Base-by-base conservation (phyloP, 2,888 invertebrate species). In the Ormyrus pomaceus region DNA sequence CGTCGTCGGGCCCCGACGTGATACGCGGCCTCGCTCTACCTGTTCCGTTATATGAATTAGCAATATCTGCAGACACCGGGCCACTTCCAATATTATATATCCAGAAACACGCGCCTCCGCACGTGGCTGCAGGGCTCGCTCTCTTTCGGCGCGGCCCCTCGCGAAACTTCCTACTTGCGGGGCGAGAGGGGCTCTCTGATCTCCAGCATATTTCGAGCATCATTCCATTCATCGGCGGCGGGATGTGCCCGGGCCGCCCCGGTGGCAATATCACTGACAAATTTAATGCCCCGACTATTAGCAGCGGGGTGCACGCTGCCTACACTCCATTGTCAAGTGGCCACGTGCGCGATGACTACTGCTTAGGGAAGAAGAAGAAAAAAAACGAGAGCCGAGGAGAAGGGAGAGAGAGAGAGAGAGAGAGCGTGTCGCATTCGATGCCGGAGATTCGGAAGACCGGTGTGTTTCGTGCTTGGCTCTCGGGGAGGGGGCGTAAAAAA, bases 231-330 rank as follows among this genome's bases (percentile, higher is more conserved):
- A 86, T 83, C 78, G 83, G 66, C 77, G 76, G 70, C 62, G 34
- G 55, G 6, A 34, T 4, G 55, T 4, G 55, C 56, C 79, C 76
- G 83, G 77, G 77, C 34, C 83, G 82, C 86, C 87, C 87, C 84
- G 81, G 80, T 83, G 83, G 86, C 86, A 88, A 88, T 89, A 89
- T 89, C 88, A 88, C 88, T 88, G 89, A 89, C 89, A 88, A 89
- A 89, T 89, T 90, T 88, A 89, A 90, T 90, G 88, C 86, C 83
- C 34, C 84, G 85, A 85, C 89, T 90, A 90, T 90, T 90, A 90
- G 87, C 79, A 79, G 87, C 88, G 87, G 87, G 87, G 86, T 84
- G 83, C 84, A 81, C 13, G 79, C 82, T 9, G 64, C 83, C 83
- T 84, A 83, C 79, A 4, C 34, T 79, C 86, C 83, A 86, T 86